Evolutionary conservation across 2,888 invertebrate genomes (phyloP).

Genomic region (Julus scanicus): DNA sequence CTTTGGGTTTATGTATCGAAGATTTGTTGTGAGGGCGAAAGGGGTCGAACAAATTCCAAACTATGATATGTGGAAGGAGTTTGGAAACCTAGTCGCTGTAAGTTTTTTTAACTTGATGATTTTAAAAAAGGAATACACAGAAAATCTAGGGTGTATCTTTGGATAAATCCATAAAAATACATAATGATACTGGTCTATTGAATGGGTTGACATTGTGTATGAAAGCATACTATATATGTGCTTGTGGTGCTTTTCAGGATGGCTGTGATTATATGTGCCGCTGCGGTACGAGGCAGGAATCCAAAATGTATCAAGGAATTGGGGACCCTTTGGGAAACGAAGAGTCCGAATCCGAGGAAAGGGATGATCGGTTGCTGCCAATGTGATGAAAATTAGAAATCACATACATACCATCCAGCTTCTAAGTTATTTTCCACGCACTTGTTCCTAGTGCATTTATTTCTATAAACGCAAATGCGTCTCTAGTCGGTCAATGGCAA

Average conservation of each 20-base stretch:
- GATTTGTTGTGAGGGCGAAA: constrained; percentile 65
- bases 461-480: constrained; percentile 22
- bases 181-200: too few species aligned
- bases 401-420: neutral
- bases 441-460: constrained; percentile 18
- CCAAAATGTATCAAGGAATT: constrained; percentile 64
- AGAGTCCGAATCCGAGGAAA: constrained; percentile 59
- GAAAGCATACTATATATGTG: neutral
- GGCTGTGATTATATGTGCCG: constrained; percentile 66
- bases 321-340: constrained; percentile 63
- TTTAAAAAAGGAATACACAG: neutral
- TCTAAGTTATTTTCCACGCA: neutral
- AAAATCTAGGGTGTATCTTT: too few species aligned
- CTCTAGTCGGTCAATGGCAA: constrained; percentile 13
- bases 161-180: too few species aligned
- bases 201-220: too few species aligned
- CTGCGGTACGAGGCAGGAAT: constrained; percentile 61
- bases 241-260: constrained; percentile 62
- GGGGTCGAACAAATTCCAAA: constrained; percentile 67
- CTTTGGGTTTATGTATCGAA: constrained; percentile 65
- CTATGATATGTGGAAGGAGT: constrained; percentile 66
- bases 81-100: constrained; percentile 66
- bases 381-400: constrained; percentile 62
- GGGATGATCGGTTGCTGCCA: constrained; percentile 65
- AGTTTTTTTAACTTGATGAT: constrained; percentile 59